These are phyloP conservation scores for Vombatus ursinus DNA, from an alignment of 2,113 vertebrate species.

Conservation along the genomic window DNA sequence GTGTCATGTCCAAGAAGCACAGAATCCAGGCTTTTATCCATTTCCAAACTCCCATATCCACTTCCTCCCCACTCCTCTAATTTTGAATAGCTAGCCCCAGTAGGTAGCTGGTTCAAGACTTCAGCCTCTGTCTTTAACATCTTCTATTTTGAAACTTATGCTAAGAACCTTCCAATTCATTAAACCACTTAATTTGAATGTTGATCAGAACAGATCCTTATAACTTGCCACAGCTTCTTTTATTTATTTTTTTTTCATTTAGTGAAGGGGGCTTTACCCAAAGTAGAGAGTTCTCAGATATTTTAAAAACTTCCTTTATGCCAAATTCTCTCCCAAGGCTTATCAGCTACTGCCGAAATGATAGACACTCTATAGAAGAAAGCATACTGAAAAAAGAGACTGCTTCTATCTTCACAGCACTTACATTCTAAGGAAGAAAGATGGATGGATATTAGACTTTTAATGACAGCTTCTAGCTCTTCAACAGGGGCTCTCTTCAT, in stretches of 20 bases:
- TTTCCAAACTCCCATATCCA: background rate
- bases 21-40: background rate
- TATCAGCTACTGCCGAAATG: constrained; percentile 39
- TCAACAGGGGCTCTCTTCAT: background rate
- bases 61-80: constrained; percentile 12
- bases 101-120: constrained; percentile 28
- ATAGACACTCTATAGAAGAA: background rate
- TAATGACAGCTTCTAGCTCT: background rate
- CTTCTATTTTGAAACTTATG: constrained; percentile 45
- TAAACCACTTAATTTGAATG: constrained; percentile 44
- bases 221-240: constrained; percentile 21
- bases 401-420: background rate
- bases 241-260: constrained; percentile 7
- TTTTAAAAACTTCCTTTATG: constrained; percentile 29
- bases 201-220: constrained; percentile 27
- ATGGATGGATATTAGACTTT: background rate
- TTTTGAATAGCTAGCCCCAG: background rate
- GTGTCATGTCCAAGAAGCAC: background rate
- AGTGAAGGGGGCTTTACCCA: constrained; percentile 25
- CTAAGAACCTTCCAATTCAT: constrained; percentile 40
- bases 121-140: background rate
- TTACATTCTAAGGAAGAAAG: background rate
- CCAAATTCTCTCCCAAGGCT: constrained; percentile 32
- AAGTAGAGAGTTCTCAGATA: background rate
- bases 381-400: background rate